Evolutionary conservation across 2,888 invertebrate species (phyloP), one percentile per base, ranked within the genome.

Genomic region (Eilema griseolum): DNA sequence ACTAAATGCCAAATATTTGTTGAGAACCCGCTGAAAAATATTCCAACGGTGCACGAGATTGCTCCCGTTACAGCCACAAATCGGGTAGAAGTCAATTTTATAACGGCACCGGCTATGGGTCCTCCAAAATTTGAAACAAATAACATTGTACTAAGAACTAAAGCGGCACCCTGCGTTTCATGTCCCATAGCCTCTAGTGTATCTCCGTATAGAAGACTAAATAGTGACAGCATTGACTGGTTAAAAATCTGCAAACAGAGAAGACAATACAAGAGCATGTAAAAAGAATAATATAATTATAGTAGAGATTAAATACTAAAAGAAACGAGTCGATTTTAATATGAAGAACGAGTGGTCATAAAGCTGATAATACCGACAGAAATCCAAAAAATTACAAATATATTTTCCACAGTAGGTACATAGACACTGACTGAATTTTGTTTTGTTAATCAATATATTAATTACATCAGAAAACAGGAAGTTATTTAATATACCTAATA

Each of bases 211-310:
- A 97, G 91, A 69, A 97, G 93, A 71, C 97, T 97, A 88, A 97
- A 97, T 61, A 97, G 93, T 7, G 97, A 97, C 76, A 97, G 93
- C 88, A 97, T 95, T 3, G 97, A 96, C 87, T 97, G 97, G 87
- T 97, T 97, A 79, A 97, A 96, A 89, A 97, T 96, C 97, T 97
- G 88, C 46, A 90, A 93, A 84, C 8, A 73, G 80, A 77, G 61
- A 56, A 56, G n/a, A 16, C 16, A 61, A 11, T 61, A 10, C 1
- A 61, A 24, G 26, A 24, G 1, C 4, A 5, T 23, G 5, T 24
- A 23, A 57, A 24, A 24, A 14, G 24, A 24, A 23, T 8, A 59
- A 24, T 26, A 10, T 8, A n/a, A 0, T 20, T 23, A 56, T 56
- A 8, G 12, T 26, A 52, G 46, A 46, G 2, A 52, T n/a, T n/a